Evolutionary conservation across 2,113 vertebrate species (phyloP).

Genomic region (Tor tambroides): DNA sequence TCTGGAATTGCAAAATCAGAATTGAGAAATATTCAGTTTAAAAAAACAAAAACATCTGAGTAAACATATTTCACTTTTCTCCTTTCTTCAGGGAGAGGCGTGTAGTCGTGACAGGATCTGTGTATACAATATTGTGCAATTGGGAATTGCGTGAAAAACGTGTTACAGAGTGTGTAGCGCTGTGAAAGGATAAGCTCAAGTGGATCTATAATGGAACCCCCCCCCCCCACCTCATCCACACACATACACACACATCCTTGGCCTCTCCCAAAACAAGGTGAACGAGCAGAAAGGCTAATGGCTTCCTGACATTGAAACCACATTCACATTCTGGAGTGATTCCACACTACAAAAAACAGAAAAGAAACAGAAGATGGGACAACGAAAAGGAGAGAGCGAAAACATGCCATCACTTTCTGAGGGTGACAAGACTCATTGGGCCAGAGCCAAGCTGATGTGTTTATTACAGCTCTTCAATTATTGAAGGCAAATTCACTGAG

Average conservation of each 20-base stretch:
- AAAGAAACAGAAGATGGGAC: conserved; percentile 30
- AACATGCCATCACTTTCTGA: conserved; percentile 54
- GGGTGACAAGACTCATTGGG: conserved; percentile 23
- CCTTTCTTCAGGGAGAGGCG: neutral
- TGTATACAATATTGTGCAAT: neutral
- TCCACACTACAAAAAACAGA: conserved; percentile 40
- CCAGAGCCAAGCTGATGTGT: conserved; percentile 31
- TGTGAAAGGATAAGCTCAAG: neutral
- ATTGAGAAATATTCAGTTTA: neutral
- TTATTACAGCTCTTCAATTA: conserved; percentile 51
- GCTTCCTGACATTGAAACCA: conserved; percentile 60
- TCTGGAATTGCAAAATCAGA: conserved; percentile 19
- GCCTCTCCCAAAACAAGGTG: conserved; percentile 41
- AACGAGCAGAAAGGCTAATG: conserved; percentile 18
- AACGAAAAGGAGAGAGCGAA: conserved; percentile 42
- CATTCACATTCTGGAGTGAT: conserved; percentile 47
- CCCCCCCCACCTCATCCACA: neutral
- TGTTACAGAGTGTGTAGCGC: neutral
- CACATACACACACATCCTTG: neutral
- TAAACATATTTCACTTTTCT: neutral
- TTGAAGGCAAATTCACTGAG: neutral
- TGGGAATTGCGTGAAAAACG: neutral
- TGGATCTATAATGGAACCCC: neutral
- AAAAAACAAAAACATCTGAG: neutral
- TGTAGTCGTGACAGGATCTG: neutral